Conservation (phyloP, 2,797 vertebrate genomes). For the Emydoidea blandingii region DNA sequence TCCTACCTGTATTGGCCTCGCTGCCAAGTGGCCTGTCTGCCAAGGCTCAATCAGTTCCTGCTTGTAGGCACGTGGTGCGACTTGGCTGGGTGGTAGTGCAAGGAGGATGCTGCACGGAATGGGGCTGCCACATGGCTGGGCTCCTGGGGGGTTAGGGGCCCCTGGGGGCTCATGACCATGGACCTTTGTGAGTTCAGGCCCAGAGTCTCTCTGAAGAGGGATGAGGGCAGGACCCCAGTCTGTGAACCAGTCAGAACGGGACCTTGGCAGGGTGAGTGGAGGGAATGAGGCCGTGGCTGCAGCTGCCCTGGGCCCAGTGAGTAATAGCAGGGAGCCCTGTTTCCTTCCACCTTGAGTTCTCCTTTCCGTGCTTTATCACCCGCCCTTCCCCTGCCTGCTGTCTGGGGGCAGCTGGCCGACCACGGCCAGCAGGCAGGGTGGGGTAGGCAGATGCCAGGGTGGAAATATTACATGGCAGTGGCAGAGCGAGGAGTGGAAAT, state of each 20-base stretch:
- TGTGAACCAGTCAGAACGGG: not conserved
- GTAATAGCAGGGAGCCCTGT: not conserved
- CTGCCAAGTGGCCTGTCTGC: not conserved
- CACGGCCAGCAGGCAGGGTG: no score
- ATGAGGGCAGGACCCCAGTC: not conserved
- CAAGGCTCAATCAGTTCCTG: not conserved
- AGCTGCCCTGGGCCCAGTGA: not conserved
- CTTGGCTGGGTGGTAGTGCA: not conserved
- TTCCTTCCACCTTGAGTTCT: not conserved
- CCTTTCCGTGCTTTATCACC: no score
- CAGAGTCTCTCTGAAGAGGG: not conserved
- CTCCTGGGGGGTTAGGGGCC: not conserved
- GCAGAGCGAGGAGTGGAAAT: not conserved
- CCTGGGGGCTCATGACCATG: not conserved
- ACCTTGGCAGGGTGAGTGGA: not conserved
- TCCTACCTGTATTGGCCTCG: no score
- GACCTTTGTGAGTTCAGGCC: not conserved
- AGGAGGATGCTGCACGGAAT: not conserved
- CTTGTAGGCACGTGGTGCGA: accelerated
- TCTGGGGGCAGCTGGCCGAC: no score
- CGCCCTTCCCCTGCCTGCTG: no score
- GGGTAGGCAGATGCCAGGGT: not conserved
- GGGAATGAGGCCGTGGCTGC: not conserved
- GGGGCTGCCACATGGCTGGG: not conserved
- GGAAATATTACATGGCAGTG: not conserved